phyloP scores from a whole-genome alignment of 1,140 invertebrate species.

The Papilio machaon region DNA sequence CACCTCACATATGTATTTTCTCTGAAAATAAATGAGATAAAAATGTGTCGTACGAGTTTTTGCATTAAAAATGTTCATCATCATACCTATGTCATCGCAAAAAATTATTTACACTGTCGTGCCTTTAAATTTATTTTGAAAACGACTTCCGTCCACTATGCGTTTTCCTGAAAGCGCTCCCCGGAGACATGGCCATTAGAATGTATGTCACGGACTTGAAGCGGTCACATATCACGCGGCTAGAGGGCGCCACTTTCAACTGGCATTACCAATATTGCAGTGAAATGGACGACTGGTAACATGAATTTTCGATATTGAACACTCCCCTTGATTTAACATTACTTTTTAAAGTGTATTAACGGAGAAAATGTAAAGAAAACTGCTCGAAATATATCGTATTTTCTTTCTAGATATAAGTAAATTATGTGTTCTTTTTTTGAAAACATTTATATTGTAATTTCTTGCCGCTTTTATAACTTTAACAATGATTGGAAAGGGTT shows the following conservation, averaged over 20 bases:
- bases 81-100: neutral
- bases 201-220: conserved; percentile 68
- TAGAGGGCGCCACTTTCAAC: conserved; percentile 19
- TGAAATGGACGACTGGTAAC: conserved; percentile 3
- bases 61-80: neutral
- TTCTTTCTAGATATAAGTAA: neutral
- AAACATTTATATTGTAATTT: no score
- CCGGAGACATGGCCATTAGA: conserved; percentile 63
- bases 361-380: neutral
- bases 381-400: neutral
- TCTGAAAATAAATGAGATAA: neutral
- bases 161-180: conserved; percentile 24
- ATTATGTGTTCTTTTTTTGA: no score
- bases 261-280: conserved; percentile 13
- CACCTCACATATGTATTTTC: neutral
- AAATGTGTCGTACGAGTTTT: neutral
- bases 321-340: neutral
- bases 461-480: neutral
- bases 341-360: neutral
- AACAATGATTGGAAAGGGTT: neutral
- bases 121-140: neutral
- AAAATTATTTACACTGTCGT: neutral
- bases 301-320: conserved; percentile 8
- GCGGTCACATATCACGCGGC: conserved; percentile 55
- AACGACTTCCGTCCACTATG: conserved; percentile 15